A percentile compares a stretch with the other conserved stretches of the same genome.
phyloP scores from a whole-genome alignment of 1,140 invertebrate genomes.

The Pachypeltis micranthus region DNA sequence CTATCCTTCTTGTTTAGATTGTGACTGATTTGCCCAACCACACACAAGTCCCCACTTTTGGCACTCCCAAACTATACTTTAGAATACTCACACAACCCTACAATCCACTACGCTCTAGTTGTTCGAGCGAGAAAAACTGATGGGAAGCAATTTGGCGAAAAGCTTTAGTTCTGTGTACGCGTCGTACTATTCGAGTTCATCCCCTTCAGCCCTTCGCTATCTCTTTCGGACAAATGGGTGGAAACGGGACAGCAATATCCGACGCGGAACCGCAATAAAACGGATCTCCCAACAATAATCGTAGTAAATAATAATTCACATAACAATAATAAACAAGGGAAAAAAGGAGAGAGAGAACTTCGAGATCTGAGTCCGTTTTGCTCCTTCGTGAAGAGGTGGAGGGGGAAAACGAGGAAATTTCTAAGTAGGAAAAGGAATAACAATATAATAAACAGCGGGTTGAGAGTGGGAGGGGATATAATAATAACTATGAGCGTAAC shows the following conservation, averaged over 20 bases:
- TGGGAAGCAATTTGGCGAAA: no score
- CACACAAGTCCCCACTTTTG: no score
- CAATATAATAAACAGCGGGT: conserved; percentile 23
- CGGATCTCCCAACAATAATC: conserved; percentile 7
- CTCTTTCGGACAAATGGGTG: no score
- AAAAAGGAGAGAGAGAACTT: conserved; percentile 1
- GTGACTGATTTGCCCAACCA: no score
- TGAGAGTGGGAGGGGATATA: conserved; percentile 13
- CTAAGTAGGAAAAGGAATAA: conserved; percentile 17
- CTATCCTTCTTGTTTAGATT: no score
- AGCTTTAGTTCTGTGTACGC: no score
- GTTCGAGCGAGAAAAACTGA: no score
- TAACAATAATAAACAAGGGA: conserved; percentile 12
- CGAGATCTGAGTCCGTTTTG: conserved; percentile 11
- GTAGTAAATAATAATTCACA: conserved; percentile 18
- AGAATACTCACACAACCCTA: no score
- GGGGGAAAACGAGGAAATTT: conserved; percentile 3
- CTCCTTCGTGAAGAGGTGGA: neutral
- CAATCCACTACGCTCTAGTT: no score
- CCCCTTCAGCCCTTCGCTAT: no score
- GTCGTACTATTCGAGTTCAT: no score
- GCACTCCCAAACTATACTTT: no score
- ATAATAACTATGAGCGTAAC: conserved; percentile 24
- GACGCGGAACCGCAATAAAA: neutral
- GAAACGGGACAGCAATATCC: neutral